A percentile compares a stretch with the other conserved stretches of the same genome.
These are phyloP conservation scores for Bucco capensis DNA, from an alignment of 2,113 vertebrate species.

Conservation along the genomic window DNA sequence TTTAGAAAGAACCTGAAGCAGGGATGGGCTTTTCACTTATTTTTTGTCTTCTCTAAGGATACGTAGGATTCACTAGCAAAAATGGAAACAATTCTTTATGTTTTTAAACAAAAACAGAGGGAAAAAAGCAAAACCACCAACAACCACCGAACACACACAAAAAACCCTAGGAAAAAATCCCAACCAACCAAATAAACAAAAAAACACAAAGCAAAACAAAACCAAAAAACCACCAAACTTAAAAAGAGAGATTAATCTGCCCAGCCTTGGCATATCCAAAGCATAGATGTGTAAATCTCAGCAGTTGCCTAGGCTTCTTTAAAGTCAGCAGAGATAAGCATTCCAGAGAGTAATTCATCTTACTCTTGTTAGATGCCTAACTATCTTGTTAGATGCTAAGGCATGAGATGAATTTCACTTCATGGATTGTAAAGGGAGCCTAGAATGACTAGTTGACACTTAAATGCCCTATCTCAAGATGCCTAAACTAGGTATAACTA, in stretches of 20 bases:
- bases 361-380: neutral
- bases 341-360: conserved; percentile 27
- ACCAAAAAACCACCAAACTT: neutral
- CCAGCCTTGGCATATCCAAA: neutral
- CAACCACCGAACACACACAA: too few relatives aligned
- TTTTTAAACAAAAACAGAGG: neutral
- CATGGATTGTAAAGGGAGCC: neutral
- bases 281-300: neutral
- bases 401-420: conserved; percentile 14
- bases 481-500: neutral
- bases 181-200: neutral
- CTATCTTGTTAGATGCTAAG: too few relatives aligned
- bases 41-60: neutral
- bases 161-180: too few relatives aligned
- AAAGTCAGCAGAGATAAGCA: conserved; percentile 17
- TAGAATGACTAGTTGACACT: neutral
- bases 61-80: neutral
- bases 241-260: conserved; percentile 17
- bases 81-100: neutral
- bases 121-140: neutral
- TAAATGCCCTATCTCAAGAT: neutral
- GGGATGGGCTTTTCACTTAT: neutral
- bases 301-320: neutral
- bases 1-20: neutral
- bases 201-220: neutral